Conservation (phyloP, 1,140 invertebrate genomes). For the Papilio machaon region DNA sequence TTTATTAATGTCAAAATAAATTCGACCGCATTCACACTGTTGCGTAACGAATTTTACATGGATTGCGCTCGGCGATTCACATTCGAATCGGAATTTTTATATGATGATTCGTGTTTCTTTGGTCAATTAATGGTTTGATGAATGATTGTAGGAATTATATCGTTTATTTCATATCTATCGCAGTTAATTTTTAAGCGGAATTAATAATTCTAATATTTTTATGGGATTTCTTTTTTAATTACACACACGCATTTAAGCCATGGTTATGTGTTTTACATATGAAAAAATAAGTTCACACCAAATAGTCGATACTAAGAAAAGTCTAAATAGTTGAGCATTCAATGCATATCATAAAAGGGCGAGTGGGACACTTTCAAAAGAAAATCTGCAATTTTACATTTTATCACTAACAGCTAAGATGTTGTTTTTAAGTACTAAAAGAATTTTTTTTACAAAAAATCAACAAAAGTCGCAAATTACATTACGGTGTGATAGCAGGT, state of each 20-base stretch:
- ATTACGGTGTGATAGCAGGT: slow-evolving; percentile 57
- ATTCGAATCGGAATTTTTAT: slow-evolving; percentile 24
- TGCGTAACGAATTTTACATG: slow-evolving; percentile 40
- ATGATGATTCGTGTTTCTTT: slow-evolving; percentile 29
- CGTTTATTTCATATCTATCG: neutral
- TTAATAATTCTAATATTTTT: neutral
- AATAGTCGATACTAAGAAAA: no score
- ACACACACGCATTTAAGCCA: no score
- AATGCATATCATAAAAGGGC: no score
- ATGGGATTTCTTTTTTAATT: neutral
- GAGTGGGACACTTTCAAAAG: no score
- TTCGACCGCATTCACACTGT: slow-evolving; percentile 61
- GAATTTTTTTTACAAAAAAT: neutral
- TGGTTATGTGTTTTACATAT: neutral
- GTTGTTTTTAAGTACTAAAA: no score
- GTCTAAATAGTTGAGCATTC: no score
- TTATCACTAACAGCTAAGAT: no score
- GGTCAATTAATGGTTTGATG: slow-evolving; percentile 7
- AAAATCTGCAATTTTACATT: no score
- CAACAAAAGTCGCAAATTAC: slow-evolving; percentile 38
- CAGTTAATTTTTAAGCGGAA: neutral
- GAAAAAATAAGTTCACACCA: neutral
- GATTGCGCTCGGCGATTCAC: slow-evolving; percentile 9
- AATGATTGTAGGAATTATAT: neutral
- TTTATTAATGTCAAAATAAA: slow-evolving; percentile 81